Percentiles rank a stretch among this genome's conserved stretches.
Conservation (phyloP, 2,113 vertebrate species). For the Marcusenius ussheri region DNA sequence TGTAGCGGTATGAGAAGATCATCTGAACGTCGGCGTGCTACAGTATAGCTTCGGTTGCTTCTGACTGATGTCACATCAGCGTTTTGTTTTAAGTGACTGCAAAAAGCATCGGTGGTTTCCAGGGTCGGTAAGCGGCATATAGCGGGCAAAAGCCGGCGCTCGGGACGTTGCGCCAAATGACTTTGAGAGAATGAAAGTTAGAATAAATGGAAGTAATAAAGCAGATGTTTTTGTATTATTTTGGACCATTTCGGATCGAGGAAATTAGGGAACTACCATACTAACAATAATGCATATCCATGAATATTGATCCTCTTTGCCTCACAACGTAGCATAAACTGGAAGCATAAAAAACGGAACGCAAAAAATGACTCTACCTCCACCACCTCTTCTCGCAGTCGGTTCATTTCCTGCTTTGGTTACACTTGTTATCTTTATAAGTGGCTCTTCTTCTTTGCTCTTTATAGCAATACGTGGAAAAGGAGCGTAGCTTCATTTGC, state of each 20-base stretch:
- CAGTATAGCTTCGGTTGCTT: not conserved
- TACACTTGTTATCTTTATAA: not conserved
- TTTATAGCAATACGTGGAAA: not conserved
- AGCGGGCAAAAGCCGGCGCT: not conserved
- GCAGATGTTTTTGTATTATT: not conserved
- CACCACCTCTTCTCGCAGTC: conserved; percentile 29
- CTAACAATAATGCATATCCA: not conserved
- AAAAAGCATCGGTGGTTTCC: not conserved
- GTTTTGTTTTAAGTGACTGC: not conserved
- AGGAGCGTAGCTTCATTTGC: not conserved
- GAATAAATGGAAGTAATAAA: not conserved
- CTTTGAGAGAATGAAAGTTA: not conserved
- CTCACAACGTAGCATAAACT: not conserved
- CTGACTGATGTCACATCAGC: not conserved
- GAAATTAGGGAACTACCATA: not conserved
- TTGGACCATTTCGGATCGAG: not conserved
- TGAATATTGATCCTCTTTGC: not conserved
- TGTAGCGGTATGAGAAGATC: not conserved
- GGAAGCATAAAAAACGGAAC: not conserved
- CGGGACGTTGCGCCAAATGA: not conserved
- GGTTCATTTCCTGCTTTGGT: conserved; percentile 29
- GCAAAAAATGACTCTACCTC: conserved; percentile 29
- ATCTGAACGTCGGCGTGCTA: not conserved
- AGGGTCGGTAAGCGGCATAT: not conserved
- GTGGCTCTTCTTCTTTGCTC: not conserved